A percentile compares a stretch with the other conserved stretches of the same genome.
phyloP scores from a whole-genome alignment of 2,113 vertebrate genomes.

The Willisornis vidua region DNA sequence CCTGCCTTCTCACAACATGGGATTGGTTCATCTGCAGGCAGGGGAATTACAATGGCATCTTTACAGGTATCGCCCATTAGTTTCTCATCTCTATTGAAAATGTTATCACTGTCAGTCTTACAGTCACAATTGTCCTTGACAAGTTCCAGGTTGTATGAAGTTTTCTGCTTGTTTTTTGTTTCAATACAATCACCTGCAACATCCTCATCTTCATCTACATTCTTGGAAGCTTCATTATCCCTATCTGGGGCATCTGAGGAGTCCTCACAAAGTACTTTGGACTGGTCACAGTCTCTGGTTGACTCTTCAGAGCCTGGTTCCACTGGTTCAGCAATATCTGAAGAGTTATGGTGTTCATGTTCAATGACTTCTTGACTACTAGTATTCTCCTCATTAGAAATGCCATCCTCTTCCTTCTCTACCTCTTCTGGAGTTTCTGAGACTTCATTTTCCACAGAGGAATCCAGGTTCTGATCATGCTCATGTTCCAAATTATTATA shows the following conservation, averaged over 20 bases:
- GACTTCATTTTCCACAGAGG: slow-evolving; percentile 6
- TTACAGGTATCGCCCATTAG: background rate
- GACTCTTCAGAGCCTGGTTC: slow-evolving; percentile 66
- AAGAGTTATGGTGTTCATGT: slow-evolving; percentile 2
- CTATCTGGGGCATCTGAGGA: background rate
- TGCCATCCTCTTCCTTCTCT: slow-evolving; percentile 27
- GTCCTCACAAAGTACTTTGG: slow-evolving; percentile 31
- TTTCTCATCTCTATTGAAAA: slow-evolving; percentile 11
- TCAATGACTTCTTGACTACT: background rate
- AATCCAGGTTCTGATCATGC: slow-evolving; percentile 27
- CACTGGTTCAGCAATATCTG: slow-evolving; percentile 44
- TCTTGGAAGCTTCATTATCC: background rate
- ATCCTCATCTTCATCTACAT: background rate
- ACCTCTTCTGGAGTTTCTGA: background rate
- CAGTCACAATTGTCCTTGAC: background rate
- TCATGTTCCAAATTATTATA: slow-evolving; percentile 41
- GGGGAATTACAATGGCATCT: background rate
- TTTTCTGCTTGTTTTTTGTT: slow-evolving; percentile 5
- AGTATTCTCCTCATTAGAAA: background rate
- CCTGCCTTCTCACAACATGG: background rate
- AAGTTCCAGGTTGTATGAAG: background rate
- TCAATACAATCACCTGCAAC: background rate
- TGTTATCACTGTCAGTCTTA: background rate
- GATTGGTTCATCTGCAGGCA: background rate
- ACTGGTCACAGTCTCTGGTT: slow-evolving; percentile 43